Base-by-base conservation (phyloP, 2,888 invertebrate genomes). In the Blastobasis lacticolella region DNA sequence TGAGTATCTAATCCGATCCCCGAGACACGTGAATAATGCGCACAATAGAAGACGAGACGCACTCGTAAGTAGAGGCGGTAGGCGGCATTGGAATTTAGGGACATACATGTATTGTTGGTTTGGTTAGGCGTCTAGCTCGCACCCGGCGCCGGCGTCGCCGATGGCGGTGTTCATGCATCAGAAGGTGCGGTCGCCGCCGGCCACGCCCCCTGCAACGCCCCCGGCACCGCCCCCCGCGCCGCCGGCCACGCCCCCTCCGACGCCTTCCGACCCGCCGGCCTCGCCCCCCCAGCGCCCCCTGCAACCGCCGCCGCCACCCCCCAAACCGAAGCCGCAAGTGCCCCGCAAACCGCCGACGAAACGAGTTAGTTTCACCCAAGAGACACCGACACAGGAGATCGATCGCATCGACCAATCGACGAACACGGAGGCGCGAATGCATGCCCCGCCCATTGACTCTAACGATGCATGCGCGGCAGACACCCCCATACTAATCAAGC, bases 351-450 rank as follows among this genome's bases (percentile, higher is more conserved):
- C 87, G 61, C 81, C 80, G 58, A 73, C 69, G 67, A 88, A 88
- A 68, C 84, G 87, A 86, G 87, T 88, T 85, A 88, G 87, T 88
- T 88, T 88, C 79, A 81, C 73, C 54, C 70, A 74, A 68, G 81
- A 83, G 55, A 54, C 65, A 67, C 60, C 69, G 77, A 23, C 23
- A 23, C 23, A 23, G 23, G 23, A 23, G 23, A 23, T 23, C 23
- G 23, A 23, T 23, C 23, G 23, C 23, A 23, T 23, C 23, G 23
- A 23, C 23, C 23, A 23, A 23, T 23, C 60, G 73, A 73, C 58
- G 71, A 75, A 60, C 66, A 69, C 71, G 57, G 70, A 66, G 75
- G 80, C 58, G 58, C 69, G 66, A 73, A 64, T 59, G 59, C 66
- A 48, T 48, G 64, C 63, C 56, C 71, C 61, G 53, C 59, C 59